Evolutionary conservation across 2,797 vertebrate species (phyloP).

Genomic region (Holocentrus rufus): DNA sequence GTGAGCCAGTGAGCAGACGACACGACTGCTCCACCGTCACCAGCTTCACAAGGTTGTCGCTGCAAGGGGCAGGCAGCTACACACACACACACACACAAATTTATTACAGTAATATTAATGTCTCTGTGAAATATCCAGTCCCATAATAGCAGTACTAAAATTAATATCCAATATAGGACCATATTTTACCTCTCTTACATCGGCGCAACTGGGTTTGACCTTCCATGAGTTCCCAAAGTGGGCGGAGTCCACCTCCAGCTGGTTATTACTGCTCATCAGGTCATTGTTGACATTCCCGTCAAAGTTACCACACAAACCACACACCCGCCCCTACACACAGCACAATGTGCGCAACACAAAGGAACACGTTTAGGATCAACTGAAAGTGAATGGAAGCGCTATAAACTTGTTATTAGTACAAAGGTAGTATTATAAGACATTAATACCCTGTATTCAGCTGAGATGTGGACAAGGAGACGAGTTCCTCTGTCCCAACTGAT

Average conservation of each 20-base stretch:
- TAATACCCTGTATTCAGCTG: constrained; percentile 82
- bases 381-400: background rate
- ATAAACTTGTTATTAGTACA: background rate
- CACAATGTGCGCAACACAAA: background rate
- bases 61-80: constrained; percentile 81
- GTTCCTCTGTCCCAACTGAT: constrained; percentile 92
- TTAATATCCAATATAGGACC: background rate
- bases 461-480: constrained; percentile 87
- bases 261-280: constrained; percentile 91
- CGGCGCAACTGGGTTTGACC: constrained; percentile 88
- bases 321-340: constrained; percentile 86
- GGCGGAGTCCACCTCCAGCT: constrained; percentile 89
- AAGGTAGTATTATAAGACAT: background rate
- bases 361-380: background rate
- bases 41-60: constrained; percentile 85
- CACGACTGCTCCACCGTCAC: constrained; percentile 92
- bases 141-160: background rate
- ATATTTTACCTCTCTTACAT: constrained; percentile 86
- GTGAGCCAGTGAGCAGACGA: constrained; percentile 84
- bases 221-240: constrained; percentile 99
- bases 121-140: background rate
- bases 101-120: background rate
- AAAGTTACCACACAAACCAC: constrained; percentile 97
- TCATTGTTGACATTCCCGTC: constrained; percentile 96
- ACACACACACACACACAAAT: constrained; percentile 27